A percentile compares a stretch with the other conserved stretches of the same genome.
These are phyloP conservation scores for Narcine bancroftii DNA, from an alignment of 2,113 vertebrate genomes.

Conservation along the genomic window DNA sequence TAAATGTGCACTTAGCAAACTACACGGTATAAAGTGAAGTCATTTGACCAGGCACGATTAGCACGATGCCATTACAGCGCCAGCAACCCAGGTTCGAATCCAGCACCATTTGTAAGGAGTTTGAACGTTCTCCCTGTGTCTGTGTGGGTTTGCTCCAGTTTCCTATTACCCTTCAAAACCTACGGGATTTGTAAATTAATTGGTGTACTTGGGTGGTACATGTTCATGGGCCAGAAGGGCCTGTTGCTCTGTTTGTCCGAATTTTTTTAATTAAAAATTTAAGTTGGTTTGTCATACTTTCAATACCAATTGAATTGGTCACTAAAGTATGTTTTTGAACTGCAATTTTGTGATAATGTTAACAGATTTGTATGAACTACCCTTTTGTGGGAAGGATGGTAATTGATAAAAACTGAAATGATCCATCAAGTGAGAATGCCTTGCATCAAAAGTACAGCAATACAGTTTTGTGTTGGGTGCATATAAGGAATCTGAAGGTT, in stretches of 20 bases:
- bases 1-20: not conserved
- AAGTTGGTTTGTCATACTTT: not conserved
- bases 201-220: no score
- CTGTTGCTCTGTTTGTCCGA: no score
- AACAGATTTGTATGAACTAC: not conserved
- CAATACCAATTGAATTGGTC: constrained; percentile 8
- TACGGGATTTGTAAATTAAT: no score
- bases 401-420: not conserved
- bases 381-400: constrained; percentile 3
- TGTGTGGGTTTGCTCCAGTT: no score
- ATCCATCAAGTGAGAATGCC: not conserved
- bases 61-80: no score
- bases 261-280: no score
- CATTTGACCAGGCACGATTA: no score
- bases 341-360: not conserved
- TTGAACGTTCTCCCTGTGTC: no score
- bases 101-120: no score
- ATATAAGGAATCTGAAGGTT: not conserved
- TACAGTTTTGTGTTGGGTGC: not conserved
- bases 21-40: constrained; percentile 26
- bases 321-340: not conserved
- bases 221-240: no score
- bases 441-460: not conserved
- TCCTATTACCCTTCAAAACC: no score
- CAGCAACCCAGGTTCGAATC: no score